Conservation (phyloP, 2,113 vertebrate genomes). For the Nannospalax galili region DNA sequence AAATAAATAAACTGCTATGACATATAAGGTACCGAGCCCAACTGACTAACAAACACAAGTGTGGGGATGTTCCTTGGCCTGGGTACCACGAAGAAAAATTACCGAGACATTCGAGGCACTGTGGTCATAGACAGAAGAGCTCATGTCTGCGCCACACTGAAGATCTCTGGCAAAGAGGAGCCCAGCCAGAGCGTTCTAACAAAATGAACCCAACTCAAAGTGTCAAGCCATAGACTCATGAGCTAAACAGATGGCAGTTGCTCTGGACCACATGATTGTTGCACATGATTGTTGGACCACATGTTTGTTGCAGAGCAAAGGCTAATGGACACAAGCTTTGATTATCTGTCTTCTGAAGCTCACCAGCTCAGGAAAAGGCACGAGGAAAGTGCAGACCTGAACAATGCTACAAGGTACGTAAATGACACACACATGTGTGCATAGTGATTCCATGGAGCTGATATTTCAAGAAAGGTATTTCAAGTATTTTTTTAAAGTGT, state of each 20-base stretch:
- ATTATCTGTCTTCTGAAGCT: not conserved
- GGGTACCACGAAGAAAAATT: not conserved
- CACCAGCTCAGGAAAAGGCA: not conserved
- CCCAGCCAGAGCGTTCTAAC: not conserved
- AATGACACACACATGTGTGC: not conserved
- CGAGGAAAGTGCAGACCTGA: not conserved
- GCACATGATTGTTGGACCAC: too few species aligned
- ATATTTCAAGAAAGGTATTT: not conserved
- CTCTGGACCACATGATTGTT: not conserved
- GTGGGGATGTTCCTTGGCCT: not conserved
- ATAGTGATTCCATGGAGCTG: not conserved
- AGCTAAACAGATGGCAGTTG: not conserved
- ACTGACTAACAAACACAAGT: not conserved
- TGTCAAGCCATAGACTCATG: not conserved
- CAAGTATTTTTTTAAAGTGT: not conserved
- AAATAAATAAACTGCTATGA: slow-evolving; percentile 14
- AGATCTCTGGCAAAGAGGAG: not conserved
- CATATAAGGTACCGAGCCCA: not conserved
- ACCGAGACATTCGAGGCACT: not conserved
- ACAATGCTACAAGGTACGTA: not conserved
- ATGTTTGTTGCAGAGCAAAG: not conserved
- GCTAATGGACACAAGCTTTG: not conserved
- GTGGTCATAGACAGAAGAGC: not conserved
- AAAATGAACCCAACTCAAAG: not conserved
- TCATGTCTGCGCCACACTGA: not conserved